Conservation (phyloP, 2,797 vertebrate genomes). For the Ceryle rudis region DNA sequence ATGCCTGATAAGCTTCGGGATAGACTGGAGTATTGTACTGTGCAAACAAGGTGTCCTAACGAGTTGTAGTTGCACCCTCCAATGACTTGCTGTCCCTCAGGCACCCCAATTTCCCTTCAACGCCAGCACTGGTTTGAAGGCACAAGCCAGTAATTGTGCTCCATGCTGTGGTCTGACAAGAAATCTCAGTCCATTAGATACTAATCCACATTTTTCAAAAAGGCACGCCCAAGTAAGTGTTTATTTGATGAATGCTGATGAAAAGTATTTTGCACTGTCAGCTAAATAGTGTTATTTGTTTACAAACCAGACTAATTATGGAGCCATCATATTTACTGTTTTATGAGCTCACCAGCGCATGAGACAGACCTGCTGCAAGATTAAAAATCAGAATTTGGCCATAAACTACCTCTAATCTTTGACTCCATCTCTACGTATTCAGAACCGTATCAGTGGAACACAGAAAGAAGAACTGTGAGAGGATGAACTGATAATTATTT, state of each 20-base stretch:
- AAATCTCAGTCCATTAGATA: neutral
- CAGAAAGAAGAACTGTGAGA: neutral
- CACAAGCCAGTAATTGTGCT: slow-evolving; percentile 9
- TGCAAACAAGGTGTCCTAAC: rapidly evolving
- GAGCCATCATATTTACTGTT: slow-evolving; percentile 61
- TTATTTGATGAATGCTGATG: slow-evolving; percentile 65
- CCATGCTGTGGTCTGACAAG: slow-evolving; percentile 12
- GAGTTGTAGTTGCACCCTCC: neutral
- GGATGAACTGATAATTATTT: slow-evolving; percentile 12
- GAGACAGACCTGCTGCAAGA: neutral
- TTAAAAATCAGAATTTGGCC: slow-evolving; percentile 25
- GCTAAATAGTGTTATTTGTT: slow-evolving; percentile 67
- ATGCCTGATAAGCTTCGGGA: neutral
- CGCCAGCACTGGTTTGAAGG: neutral
- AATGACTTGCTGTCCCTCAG: neutral
- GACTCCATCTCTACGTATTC: neutral
- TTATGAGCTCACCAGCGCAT: slow-evolving; percentile 20
- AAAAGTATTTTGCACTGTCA: slow-evolving; percentile 64
- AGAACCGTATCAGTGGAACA: neutral
- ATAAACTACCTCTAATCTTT: slow-evolving; percentile 6
- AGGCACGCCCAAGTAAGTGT: slow-evolving; percentile 59
- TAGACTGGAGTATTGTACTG: neutral
- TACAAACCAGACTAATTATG: slow-evolving; percentile 75
- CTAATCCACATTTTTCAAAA: slow-evolving; percentile 57
- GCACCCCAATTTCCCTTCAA: neutral